Evolutionary conservation across 2,797 vertebrate genomes (phyloP).

Genomic region (Rhabdophis nuchalis): DNA sequence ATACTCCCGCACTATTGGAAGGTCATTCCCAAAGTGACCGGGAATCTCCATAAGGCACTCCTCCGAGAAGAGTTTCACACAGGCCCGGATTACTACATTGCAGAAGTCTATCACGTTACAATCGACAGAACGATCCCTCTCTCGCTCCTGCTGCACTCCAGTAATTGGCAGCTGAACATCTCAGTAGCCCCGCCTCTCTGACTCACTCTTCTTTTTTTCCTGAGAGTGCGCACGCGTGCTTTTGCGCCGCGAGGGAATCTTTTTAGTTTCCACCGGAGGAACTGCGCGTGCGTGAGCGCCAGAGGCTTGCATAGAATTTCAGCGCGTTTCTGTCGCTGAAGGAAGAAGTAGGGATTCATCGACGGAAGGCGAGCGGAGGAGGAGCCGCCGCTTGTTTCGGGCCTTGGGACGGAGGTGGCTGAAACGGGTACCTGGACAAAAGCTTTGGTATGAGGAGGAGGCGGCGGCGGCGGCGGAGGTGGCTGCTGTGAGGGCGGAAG

Average conservation of each 20-base stretch:
- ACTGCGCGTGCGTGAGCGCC: background rate
- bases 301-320: background rate
- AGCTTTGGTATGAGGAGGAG: background rate
- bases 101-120: background rate
- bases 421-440: background rate
- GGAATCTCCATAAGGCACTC: background rate
- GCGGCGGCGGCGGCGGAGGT: background rate
- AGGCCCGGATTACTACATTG: background rate
- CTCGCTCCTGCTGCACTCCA: no score
- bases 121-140: fast-evolving
- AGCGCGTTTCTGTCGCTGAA: background rate
- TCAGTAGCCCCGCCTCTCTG: background rate
- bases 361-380: background rate
- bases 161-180: background rate
- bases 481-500: background rate
- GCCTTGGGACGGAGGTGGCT: background rate
- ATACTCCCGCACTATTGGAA: background rate
- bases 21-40: background rate
- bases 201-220: no score
- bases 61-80: background rate
- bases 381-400: background rate
- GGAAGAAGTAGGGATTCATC: background rate
- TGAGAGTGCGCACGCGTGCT: background rate
- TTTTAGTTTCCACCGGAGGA: background rate
- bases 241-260: background rate